Conservation (phyloP, 2,888 invertebrate genomes). For the Helleia helle region DNA sequence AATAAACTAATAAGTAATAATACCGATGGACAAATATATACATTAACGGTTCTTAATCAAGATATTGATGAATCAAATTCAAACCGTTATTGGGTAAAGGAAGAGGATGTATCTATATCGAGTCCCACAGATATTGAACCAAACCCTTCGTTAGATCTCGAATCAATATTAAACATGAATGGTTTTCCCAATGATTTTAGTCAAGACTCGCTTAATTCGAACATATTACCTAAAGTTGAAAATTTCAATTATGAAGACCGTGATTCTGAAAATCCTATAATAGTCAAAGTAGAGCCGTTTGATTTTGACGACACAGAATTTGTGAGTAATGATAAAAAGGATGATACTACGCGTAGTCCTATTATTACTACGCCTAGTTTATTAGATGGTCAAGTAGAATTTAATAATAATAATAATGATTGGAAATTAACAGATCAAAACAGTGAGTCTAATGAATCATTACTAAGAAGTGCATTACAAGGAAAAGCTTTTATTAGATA, state of each 20-base stretch:
- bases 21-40: slow-evolving; percentile 89
- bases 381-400: slow-evolving; percentile 68
- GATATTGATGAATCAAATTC: slow-evolving; percentile 79
- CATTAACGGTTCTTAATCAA: slow-evolving; percentile 89
- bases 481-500: slow-evolving; percentile 80
- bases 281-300: slow-evolving; percentile 64
- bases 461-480: slow-evolving; percentile 87
- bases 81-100: slow-evolving; percentile 78
- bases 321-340: slow-evolving; percentile 54
- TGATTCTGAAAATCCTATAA: slow-evolving; percentile 82
- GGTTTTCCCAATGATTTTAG: slow-evolving; percentile 74
- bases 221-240: slow-evolving; percentile 78
- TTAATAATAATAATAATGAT: slow-evolving; percentile 85
- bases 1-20: slow-evolving; percentile 72
- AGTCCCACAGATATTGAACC: slow-evolving; percentile 76
- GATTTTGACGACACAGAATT: slow-evolving; percentile 57
- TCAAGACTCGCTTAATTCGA: slow-evolving; percentile 68
- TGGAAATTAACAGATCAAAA: slow-evolving; percentile 87
- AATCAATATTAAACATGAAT: slow-evolving; percentile 84
- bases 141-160: slow-evolving; percentile 80
- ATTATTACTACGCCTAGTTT: slow-evolving; percentile 66
- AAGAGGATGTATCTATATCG: slow-evolving; percentile 76
- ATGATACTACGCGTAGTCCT: slow-evolving; percentile 45
- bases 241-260: slow-evolving; percentile 85
- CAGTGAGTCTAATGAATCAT: slow-evolving; percentile 78